Evolutionary conservation across 2,113 vertebrate genomes (phyloP), one percentile per base, ranked within the genome.

Genomic region (Mesembrinibis cayennensis): DNA sequence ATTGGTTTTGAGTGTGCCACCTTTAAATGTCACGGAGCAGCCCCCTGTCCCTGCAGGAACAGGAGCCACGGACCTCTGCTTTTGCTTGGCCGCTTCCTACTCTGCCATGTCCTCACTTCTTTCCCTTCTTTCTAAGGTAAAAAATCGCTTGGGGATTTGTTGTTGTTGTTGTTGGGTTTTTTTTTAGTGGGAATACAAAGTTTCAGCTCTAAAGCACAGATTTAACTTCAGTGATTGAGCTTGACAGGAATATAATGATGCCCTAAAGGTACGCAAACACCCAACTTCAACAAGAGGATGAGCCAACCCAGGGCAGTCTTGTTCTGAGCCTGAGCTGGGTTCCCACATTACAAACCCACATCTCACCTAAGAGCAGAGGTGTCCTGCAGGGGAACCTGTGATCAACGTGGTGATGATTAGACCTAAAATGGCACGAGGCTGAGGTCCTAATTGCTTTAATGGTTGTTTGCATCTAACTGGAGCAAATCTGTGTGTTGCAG

Each of bases 351-450:
- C 36, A 79, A 71, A 45, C 9, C 19, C 42, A 30, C 0, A 0
- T 42, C 55, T 89, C 67, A 16, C 7, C 29, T 27, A 66, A 50
- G 23, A 71, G 69, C 80, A 84, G n/a, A 53, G 7, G 4, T 59
- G 11, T n/a, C 52, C 65, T 67, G 23, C 15, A 59, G 29, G 34
- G 34, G 21, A 71, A 47, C 18, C 40, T 40, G 18, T 29, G 49
- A 36, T 38, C 62, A 38, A 0, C 1, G 1, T 49, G 53, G 4
- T n/a, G 12, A 47, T 82, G 42, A 14, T 45, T 40, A 58, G n/a
- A 59, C 16, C 16, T 36, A 4, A 81, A 44, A 76, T 7, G 44
- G 44, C 40, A 52, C 0, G 0, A 62, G 36, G 1, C 0, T 42
- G 66, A 82, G 27, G 34, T 53, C 40, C 27, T 40, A 27, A 27